Percentiles rank a stretch among this genome's conserved stretches.
phyloP scores from a whole-genome alignment of 2,797 vertebrate genomes.

The Sarcoramphus papa region DNA sequence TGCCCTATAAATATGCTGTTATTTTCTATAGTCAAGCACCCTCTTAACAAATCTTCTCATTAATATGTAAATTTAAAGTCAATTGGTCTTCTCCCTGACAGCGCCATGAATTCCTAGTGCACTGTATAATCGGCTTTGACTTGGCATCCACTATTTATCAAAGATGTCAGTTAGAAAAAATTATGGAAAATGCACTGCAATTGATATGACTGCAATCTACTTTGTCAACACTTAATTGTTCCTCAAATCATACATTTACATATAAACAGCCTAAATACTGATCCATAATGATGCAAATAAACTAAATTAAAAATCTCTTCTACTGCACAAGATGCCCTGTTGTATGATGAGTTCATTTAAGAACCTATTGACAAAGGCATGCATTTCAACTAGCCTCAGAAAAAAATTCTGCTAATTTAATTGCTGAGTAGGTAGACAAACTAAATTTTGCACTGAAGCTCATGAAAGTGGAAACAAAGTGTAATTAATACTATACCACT shows the following conservation, averaged over 20 bases:
- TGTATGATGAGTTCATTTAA: slow-evolving; percentile 73
- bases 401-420: slow-evolving; percentile 61
- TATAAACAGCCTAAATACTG: slow-evolving; percentile 76
- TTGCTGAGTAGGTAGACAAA: slow-evolving; percentile 50
- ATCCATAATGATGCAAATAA: slow-evolving; percentile 84
- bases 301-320: slow-evolving; percentile 80
- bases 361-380: slow-evolving; percentile 63
- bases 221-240: slow-evolving; percentile 88
- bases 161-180: slow-evolving; percentile 87
- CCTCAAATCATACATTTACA: slow-evolving; percentile 84
- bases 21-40: slow-evolving; percentile 95
- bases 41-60: slow-evolving; percentile 99
- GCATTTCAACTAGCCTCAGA: slow-evolving; percentile 34
- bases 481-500: not conserved
- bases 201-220: slow-evolving; percentile 83
- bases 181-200: slow-evolving; percentile 81
- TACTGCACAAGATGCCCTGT: slow-evolving; percentile 64
- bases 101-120: slow-evolving; percentile 89
- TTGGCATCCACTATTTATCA: slow-evolving; percentile 91
- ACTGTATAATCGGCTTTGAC: slow-evolving; percentile 97
- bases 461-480: slow-evolving; percentile 16
- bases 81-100: slow-evolving; percentile 94
- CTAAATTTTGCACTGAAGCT: slow-evolving; percentile 29
- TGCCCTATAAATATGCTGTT: slow-evolving; percentile 97
- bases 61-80: slow-evolving; percentile 99